These are phyloP conservation scores for Brachyhypopomus occidentalis DNA, from an alignment of 2,113 vertebrate species.

Conservation along the genomic window DNA sequence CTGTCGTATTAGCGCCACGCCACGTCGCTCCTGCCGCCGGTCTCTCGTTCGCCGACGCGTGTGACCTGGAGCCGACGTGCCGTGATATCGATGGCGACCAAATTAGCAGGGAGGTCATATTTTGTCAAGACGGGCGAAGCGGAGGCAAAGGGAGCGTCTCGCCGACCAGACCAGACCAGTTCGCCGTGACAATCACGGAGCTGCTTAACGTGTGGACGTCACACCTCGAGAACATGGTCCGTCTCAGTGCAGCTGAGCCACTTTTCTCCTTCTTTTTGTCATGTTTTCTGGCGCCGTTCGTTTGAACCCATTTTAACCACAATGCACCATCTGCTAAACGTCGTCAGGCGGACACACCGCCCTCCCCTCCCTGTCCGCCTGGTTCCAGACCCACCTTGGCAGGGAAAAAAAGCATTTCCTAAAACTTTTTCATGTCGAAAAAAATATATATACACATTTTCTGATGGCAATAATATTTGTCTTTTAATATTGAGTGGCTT, in stretches of 20 bases:
- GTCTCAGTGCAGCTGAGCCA: neutral
- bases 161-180: too few relatives aligned
- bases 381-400: slow-evolving; percentile 54
- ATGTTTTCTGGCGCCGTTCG: slow-evolving; percentile 24
- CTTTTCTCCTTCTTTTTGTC: slow-evolving; percentile 15
- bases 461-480: slow-evolving; percentile 56
- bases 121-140: neutral
- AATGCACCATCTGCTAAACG: slow-evolving; percentile 69
- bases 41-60: neutral
- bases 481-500: slow-evolving; percentile 61
- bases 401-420: neutral
- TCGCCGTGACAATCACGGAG: too few relatives aligned
- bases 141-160: neutral
- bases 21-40: too few relatives aligned
- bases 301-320: slow-evolving; percentile 47
- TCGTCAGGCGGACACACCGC: slow-evolving; percentile 60
- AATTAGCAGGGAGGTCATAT: neutral
- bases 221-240: neutral
- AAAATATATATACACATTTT: neutral
- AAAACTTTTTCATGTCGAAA: neutral
- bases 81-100: neutral
- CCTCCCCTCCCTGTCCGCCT: slow-evolving; percentile 66
- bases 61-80: neutral
- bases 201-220: too few relatives aligned
- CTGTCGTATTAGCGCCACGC: slow-evolving; percentile 16